Percentiles rank a stretch among this genome's conserved stretches.
These are phyloP conservation scores for Drosophila nigritarsus DNA, from an alignment of 2,888 invertebrate genomes.

Conservation along the genomic window DNA sequence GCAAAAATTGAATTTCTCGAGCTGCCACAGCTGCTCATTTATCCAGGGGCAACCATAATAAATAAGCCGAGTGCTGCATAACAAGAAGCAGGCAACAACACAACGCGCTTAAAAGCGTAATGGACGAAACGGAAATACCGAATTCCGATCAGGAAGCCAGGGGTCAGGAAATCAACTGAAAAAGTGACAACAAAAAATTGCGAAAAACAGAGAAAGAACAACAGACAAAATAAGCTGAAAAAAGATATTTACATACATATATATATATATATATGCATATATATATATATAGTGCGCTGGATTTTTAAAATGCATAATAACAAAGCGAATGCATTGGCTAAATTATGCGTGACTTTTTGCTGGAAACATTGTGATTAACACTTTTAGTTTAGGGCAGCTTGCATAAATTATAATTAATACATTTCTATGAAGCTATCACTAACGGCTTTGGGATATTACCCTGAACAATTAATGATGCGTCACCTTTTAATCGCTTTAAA, in stretches of 20 bases:
- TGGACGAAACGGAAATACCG: conserved; percentile 77
- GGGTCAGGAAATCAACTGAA: conserved; percentile 78
- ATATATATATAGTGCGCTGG: background rate
- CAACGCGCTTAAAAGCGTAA: conserved; percentile 72
- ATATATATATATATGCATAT: background rate
- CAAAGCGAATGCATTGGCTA: conserved; percentile 23
- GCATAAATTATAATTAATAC: conserved; percentile 14
- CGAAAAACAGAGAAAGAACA: conserved; percentile 35
- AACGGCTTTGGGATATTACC: conserved; percentile 23
- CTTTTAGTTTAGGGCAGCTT: conserved; percentile 14
- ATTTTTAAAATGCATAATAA: conserved; percentile 33
- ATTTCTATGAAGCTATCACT: conserved; percentile 14
- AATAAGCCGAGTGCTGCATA: conserved; percentile 30
- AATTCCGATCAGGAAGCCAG: conserved; percentile 77
- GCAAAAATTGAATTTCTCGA: conserved; percentile 34
- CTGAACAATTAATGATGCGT: conserved; percentile 40
- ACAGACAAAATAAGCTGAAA: conserved; percentile 13
- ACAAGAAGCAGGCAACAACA: conserved; percentile 26
- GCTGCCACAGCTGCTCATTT: conserved; percentile 25
- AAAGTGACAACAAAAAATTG: conserved; percentile 62
- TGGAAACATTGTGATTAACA: conserved; percentile 7
- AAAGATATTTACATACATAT: conserved; percentile 3
- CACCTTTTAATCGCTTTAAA: conserved; percentile 36
- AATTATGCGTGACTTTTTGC: conserved; percentile 20
- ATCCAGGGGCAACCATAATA: conserved; percentile 43